These are phyloP conservation scores for Eulemur rubriventer DNA, from an alignment of 2,797 vertebrate species.

Conservation along the genomic window DNA sequence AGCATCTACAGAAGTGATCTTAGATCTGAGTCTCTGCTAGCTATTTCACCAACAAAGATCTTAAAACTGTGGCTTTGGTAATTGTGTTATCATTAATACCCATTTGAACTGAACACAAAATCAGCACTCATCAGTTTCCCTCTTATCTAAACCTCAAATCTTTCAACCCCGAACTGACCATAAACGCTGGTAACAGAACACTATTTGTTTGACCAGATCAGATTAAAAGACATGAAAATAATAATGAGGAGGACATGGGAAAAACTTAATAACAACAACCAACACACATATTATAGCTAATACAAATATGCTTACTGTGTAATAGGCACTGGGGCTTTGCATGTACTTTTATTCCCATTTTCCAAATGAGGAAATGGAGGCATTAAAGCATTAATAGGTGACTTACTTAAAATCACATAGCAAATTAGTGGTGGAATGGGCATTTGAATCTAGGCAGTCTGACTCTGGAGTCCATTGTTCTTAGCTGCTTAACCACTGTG, in stretches of 20 bases:
- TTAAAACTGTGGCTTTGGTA: neutral
- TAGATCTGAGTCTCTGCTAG: neutral
- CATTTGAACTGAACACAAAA: neutral
- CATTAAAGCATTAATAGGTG: neutral
- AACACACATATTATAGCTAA: neutral
- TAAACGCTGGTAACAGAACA: neutral
- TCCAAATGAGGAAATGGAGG: neutral
- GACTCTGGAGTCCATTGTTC: neutral
- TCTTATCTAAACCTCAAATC: neutral
- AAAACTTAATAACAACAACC: neutral
- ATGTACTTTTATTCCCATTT: constrained; percentile 36
- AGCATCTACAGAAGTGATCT: neutral
- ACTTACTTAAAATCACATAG: neutral
- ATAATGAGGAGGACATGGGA: neutral
- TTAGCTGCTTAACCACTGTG: neutral
- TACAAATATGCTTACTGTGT: neutral
- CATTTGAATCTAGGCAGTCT: neutral
- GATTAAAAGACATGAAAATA: neutral
- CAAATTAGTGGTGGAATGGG: neutral
- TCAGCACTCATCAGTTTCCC: neutral
- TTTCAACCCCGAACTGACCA: neutral
- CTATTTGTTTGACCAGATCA: neutral
- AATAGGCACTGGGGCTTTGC: neutral
- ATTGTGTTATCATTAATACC: neutral
- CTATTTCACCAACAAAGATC: neutral